These are phyloP conservation scores for Probosciger aterrimus DNA, from an alignment of 2,113 vertebrate species.

Conservation along the genomic window DNA sequence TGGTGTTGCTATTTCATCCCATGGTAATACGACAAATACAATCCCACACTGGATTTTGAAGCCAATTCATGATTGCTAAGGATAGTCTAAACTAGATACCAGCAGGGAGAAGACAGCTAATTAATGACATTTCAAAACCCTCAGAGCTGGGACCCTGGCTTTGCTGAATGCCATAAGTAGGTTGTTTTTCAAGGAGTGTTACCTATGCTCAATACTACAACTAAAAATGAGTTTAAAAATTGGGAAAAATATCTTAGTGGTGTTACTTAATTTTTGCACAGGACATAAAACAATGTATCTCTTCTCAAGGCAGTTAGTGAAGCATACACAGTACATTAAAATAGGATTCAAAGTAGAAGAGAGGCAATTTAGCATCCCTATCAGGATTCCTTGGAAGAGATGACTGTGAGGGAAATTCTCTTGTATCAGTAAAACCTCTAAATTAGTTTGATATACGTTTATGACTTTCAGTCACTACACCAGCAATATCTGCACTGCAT, in stretches of 20 bases:
- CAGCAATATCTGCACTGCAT: not conserved
- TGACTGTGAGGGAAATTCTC: not conserved
- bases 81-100: not conserved
- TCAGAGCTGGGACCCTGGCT: not conserved
- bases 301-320: not conserved
- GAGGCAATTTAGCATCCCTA: not conserved
- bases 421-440: not conserved
- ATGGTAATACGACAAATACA: not conserved
- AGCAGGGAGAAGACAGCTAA: not conserved
- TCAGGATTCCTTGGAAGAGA: not conserved
- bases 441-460: not conserved
- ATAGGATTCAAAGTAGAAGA: not conserved
- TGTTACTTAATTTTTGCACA: not conserved
- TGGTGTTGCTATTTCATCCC: not conserved
- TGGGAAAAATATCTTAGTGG: not conserved
- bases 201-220: not conserved
- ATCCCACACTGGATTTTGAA: not conserved
- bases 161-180: not conserved
- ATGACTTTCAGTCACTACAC: not conserved
- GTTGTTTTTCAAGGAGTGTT: not conserved
- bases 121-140: not conserved
- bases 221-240: not conserved
- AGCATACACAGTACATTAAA: not conserved
- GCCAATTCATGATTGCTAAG: not conserved
- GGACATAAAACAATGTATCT: not conserved